Percentiles rank a stretch among this genome's conserved stretches.
Evolutionary conservation across 2,797 vertebrate species (phyloP).

Genomic region (Mastacembelus armatus): DNA sequence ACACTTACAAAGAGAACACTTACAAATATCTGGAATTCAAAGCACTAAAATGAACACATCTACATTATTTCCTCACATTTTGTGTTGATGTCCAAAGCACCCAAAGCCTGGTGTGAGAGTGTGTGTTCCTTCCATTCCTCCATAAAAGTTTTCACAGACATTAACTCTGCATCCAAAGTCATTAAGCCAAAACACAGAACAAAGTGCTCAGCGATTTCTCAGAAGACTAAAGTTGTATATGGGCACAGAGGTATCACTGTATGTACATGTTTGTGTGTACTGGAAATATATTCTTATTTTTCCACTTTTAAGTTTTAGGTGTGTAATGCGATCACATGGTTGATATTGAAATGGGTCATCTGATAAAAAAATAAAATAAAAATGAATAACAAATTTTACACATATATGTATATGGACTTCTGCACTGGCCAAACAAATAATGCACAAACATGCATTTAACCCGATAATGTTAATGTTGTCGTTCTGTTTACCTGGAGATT

Average conservation of each 20-base stretch:
- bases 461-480: too few relatives aligned
- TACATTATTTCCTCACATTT: conserved; percentile 56
- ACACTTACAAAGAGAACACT: conserved; percentile 34
- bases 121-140: conserved; percentile 49
- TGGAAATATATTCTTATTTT: too few relatives aligned
- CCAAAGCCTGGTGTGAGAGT: conserved; percentile 23
- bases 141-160: conserved; percentile 62
- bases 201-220: conserved; percentile 31
- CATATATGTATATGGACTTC: too few relatives aligned
- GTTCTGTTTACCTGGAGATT: too few relatives aligned
- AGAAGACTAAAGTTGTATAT: conserved; percentile 4
- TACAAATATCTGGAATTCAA: conserved; percentile 44
- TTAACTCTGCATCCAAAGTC: conserved; percentile 63
- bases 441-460: too few relatives aligned
- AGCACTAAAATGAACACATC: conserved; percentile 54
- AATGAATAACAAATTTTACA: too few relatives aligned
- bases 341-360: too few relatives aligned
- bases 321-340: too few relatives aligned
- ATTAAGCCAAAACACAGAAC: conserved; percentile 46
- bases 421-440: too few relatives aligned
- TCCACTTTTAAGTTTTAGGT: too few relatives aligned
- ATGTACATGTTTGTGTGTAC: too few relatives aligned
- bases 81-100: conserved; percentile 29
- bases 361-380: too few relatives aligned
- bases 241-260: not conserved